These are phyloP conservation scores for Urocynchramus pylzowi DNA, from an alignment of 2,113 vertebrate species.

Conservation along the genomic window DNA sequence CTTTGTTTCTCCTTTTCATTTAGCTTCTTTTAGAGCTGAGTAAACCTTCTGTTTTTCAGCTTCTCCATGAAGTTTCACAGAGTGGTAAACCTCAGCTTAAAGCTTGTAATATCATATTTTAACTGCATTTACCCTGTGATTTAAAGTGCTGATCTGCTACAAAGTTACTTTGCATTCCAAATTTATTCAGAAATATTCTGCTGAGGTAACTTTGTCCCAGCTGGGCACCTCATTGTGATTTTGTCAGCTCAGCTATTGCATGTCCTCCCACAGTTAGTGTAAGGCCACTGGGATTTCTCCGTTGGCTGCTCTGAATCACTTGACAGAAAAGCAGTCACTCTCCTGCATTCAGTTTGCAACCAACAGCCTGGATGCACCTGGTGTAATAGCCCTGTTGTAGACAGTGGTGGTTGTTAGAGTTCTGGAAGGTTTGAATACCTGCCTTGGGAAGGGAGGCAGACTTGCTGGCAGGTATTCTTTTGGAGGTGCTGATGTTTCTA, in stretches of 20 bases:
- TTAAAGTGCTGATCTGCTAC: not conserved
- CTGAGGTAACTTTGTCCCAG: slow-evolving; percentile 15
- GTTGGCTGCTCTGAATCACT: not conserved
- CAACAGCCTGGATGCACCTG: not conserved
- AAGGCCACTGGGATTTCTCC: slow-evolving; percentile 9
- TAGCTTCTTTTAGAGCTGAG: not conserved
- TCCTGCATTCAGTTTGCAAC: not conserved
- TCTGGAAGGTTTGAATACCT: not conserved
- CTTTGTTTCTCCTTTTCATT: not conserved
- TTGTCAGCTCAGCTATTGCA: slow-evolving; percentile 9
- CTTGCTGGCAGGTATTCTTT: slow-evolving; percentile 8
- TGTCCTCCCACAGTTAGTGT: not conserved
- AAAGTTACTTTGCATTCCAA: not conserved
- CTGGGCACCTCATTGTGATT: not conserved
- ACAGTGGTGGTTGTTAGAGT: not conserved
- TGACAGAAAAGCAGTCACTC: not conserved
- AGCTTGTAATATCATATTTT: not conserved
- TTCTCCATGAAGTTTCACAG: not conserved
- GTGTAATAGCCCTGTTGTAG: not conserved
- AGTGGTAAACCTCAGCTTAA: not conserved
- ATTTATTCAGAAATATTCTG: slow-evolving; percentile 14
- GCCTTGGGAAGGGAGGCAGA: not conserved
- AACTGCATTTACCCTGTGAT: not conserved
- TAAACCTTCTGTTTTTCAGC: not conserved
- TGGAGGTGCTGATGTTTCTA: not conserved